phyloP scores from a whole-genome alignment of 1,140 invertebrate genomes.

The Aleiodes sp. region DNA sequence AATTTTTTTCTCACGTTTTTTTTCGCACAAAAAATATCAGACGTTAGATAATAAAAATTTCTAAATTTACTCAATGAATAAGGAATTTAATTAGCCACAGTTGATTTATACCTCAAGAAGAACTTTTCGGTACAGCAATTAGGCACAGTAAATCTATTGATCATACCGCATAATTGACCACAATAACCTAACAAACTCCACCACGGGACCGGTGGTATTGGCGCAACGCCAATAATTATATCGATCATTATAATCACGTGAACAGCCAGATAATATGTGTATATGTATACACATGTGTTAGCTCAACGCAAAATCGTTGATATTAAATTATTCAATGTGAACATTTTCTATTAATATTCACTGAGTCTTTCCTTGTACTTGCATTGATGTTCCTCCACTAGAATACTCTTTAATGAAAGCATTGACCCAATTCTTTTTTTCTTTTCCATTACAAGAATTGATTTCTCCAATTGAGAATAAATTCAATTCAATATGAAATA shows the following conservation, averaged over 20 bases:
- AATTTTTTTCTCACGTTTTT: too few relatives aligned
- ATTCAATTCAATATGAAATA: too few relatives aligned
- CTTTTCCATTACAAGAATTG: too few relatives aligned
- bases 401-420: too few relatives aligned
- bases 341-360: constrained; percentile 4
- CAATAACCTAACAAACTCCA: constrained; percentile 6
- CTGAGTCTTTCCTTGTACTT: not conserved
- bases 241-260: constrained; percentile 21
- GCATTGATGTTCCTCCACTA: constrained; percentile 12
- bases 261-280: constrained; percentile 9
- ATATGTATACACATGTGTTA: constrained; percentile 7
- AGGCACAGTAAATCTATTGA: constrained; percentile 7
- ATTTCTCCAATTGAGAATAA: too few relatives aligned
- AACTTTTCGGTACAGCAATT: too few relatives aligned
- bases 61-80: too few relatives aligned
- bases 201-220: constrained; percentile 9
- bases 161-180: constrained; percentile 16
- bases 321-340: not conserved
- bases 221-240: constrained; percentile 35
- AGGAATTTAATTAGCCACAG: not conserved
- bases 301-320: not conserved
- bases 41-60: too few relatives aligned
- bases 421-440: too few relatives aligned
- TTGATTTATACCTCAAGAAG: not conserved
- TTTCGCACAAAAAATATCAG: too few relatives aligned